These are phyloP conservation scores for Periparus ater DNA, from an alignment of 2,797 vertebrate genomes.

Conservation along the genomic window DNA sequence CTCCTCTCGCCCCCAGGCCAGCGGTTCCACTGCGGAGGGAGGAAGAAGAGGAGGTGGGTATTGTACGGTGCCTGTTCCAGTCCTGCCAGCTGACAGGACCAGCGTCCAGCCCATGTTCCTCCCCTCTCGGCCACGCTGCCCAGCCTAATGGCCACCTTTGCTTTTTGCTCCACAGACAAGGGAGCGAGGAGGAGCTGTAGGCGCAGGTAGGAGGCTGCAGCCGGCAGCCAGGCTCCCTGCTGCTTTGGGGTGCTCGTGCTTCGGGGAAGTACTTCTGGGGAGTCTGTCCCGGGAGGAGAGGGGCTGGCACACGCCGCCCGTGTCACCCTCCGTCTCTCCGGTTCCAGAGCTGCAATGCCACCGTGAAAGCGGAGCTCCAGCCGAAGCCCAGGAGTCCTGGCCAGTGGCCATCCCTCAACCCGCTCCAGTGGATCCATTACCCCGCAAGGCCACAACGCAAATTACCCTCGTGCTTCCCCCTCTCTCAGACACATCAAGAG, in stretches of 20 bases:
- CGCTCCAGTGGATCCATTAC: constrained; percentile 40
- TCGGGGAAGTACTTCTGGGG: background rate
- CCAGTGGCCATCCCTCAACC: background rate
- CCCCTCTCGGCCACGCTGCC: accelerated
- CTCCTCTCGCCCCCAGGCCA: constrained; percentile 54
- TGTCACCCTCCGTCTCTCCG: background rate
- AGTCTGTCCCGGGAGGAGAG: background rate
- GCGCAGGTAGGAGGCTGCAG: constrained; percentile 10
- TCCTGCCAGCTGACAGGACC: background rate
- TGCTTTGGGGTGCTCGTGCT: background rate
- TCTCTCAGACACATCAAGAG: background rate
- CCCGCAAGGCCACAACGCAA: background rate
- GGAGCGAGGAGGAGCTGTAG: constrained; percentile 26
- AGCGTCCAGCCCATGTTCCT: accelerated
- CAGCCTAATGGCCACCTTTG: accelerated
- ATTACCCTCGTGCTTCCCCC: constrained; percentile 25
- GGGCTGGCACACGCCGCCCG: accelerated
- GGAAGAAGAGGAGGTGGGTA: constrained; percentile 67
- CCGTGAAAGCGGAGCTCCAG: background rate
- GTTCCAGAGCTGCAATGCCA: background rate
- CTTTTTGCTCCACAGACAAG: background rate
- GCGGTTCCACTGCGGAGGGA: constrained; percentile 69
- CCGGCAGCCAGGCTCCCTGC: background rate
- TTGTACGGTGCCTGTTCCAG: accelerated
- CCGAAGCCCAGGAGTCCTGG: background rate